These are phyloP conservation scores for Taenaris catops DNA, from an alignment of 2,888 invertebrate species.

Conservation along the genomic window DNA sequence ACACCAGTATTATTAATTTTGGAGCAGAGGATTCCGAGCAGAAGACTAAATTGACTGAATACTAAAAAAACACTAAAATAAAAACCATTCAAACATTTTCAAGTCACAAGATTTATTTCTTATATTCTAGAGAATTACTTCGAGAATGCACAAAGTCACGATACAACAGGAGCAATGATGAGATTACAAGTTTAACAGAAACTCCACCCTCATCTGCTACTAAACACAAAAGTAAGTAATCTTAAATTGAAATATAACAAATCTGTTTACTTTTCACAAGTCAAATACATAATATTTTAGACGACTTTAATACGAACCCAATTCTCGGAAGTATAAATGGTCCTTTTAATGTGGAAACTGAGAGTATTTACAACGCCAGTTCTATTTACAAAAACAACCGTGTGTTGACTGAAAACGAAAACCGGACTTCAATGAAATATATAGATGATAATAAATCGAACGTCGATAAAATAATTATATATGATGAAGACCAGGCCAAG, in stretches of 20 bases:
- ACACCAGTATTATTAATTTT: too few species aligned
- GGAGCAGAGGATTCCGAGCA: too few species aligned
- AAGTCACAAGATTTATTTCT: background rate
- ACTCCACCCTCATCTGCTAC: background rate
- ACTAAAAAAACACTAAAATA: too few species aligned
- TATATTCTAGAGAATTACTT: slow-evolving; percentile 11
- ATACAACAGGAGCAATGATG: slow-evolving; percentile 6
- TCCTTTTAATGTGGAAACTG: background rate
- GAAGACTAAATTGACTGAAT: too few species aligned
- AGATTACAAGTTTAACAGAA: background rate
- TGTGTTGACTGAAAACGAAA: background rate
- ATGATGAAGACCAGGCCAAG: slow-evolving; percentile 23
- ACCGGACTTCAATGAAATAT: background rate
- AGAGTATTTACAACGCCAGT: background rate
- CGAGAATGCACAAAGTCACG: slow-evolving; percentile 8
- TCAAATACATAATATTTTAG: background rate
- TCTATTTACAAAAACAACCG: background rate
- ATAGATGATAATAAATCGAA: slow-evolving; percentile 17
- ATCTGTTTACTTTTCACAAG: too few species aligned
- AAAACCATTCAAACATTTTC: too few species aligned
- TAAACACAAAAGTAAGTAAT: background rate
- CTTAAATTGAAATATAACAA: too few species aligned
- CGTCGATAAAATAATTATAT: slow-evolving; percentile 14
- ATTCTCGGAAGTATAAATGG: background rate
- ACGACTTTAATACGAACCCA: background rate